Percentiles rank a stretch among this genome's conserved stretches.
These are phyloP conservation scores for Geotria australis DNA, from an alignment of 2,797 vertebrate genomes.

Conservation along the genomic window DNA sequence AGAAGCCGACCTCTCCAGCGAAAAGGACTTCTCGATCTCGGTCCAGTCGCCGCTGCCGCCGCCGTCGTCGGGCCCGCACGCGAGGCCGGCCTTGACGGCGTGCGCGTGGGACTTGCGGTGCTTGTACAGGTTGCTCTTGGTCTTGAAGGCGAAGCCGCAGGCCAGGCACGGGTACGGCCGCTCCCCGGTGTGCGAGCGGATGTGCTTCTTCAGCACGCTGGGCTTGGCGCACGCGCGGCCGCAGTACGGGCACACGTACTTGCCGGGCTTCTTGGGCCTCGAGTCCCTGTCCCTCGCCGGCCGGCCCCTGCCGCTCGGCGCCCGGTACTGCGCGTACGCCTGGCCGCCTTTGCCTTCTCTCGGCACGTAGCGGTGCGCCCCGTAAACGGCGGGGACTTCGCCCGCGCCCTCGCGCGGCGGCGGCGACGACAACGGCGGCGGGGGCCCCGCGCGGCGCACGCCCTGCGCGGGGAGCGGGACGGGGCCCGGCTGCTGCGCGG, in stretches of 20 bases:
- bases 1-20: neutral
- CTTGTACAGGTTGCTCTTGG: constrained; percentile 95
- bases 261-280: constrained; percentile 41
- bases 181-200: constrained; percentile 91
- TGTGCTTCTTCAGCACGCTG: constrained; percentile 93
- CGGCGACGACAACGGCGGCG: neutral
- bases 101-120: constrained; percentile 95
- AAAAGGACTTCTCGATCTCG: neutral
- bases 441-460: neutral
- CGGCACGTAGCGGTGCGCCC: neutral
- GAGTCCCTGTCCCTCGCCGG: neutral
- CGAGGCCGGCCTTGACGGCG: constrained; percentile 69
- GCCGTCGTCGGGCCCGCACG: constrained; percentile 24
- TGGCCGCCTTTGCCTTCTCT: too few relatives aligned
- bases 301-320: neutral
- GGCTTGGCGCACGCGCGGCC: constrained; percentile 88
- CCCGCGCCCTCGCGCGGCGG: neutral
- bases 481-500: neutral
- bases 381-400: neutral
- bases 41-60: constrained; percentile 13
- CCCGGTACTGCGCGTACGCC: too few relatives aligned
- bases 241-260: constrained; percentile 90
- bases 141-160: constrained; percentile 96
- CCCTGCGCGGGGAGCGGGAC: neutral
- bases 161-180: constrained; percentile 77